Percentiles rank a stretch among this genome's conserved stretches.
These are phyloP conservation scores for Dryobotodes eremita DNA, from an alignment of 2,888 invertebrate species.

Conservation along the genomic window DNA sequence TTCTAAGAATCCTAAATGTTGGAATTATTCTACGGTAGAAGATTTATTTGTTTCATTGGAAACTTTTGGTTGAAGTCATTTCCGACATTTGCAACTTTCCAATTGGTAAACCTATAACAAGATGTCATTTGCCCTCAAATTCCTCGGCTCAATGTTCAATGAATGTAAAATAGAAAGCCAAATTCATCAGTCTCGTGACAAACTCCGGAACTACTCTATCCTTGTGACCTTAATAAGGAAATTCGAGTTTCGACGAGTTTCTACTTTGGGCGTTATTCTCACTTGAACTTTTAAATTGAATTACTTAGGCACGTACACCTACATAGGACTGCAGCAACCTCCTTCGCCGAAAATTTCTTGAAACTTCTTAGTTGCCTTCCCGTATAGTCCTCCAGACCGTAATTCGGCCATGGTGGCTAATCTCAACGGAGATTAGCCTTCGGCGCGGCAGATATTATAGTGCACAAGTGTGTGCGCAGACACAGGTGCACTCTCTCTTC, in stretches of 20 bases:
- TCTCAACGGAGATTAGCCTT: too few species aligned
- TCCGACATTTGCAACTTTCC: not conserved
- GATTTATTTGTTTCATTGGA: not conserved
- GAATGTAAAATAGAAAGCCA: conserved; percentile 9
- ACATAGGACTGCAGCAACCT: conserved; percentile 23
- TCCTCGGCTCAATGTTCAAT: not conserved
- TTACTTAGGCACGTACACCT: conserved; percentile 41
- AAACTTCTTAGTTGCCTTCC: conserved; percentile 40
- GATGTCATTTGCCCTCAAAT: not conserved
- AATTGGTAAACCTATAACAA: not conserved
- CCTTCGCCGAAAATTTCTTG: conserved; percentile 46
- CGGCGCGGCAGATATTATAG: too few species aligned
- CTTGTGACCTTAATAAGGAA: conserved; percentile 49
- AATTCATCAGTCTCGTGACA: conserved; percentile 29
- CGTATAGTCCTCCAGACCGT: not conserved
- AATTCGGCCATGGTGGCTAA: too few species aligned
- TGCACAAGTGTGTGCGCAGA: too few species aligned
- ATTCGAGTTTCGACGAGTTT: conserved; percentile 39
- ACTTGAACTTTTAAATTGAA: conserved; percentile 64
- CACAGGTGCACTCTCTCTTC: too few species aligned
- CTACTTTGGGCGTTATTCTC: conserved; percentile 53
- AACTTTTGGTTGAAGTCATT: not conserved
- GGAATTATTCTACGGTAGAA: not conserved
- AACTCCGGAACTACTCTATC: conserved; percentile 42
- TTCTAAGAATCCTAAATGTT: not conserved